Evolutionary conservation across 1,140 invertebrate species (phyloP).

Genomic region (Apis cerana): DNA sequence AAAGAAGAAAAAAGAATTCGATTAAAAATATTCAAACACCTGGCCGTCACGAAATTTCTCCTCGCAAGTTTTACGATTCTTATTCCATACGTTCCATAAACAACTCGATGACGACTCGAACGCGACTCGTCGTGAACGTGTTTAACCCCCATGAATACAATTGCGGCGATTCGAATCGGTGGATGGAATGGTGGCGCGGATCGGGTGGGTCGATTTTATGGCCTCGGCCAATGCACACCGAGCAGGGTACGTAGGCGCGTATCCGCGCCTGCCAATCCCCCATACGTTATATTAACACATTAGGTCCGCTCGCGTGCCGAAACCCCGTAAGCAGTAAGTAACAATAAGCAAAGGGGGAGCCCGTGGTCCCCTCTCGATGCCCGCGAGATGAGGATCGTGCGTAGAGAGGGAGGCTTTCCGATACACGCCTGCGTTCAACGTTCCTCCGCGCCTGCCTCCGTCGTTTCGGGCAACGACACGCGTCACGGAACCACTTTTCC

Average conservation of each 20-base stretch:
- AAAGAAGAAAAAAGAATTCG: too few species aligned
- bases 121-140: background rate
- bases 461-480: slow-evolving; percentile 43
- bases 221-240: slow-evolving; percentile 34
- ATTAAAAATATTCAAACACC: too few species aligned
- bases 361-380: slow-evolving; percentile 51
- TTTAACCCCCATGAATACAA: slow-evolving; percentile 55
- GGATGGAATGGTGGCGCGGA: slow-evolving; percentile 37
- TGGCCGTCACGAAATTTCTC: too few species aligned
- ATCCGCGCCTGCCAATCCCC: slow-evolving; percentile 63
- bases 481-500: slow-evolving; percentile 30
- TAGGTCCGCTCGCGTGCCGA: slow-evolving; percentile 77
- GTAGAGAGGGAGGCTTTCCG: slow-evolving; percentile 4
- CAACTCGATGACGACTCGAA: background rate
- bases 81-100: too few species aligned
- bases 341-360: slow-evolving; percentile 72
- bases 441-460: slow-evolving; percentile 19
- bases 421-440: background rate
- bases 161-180: slow-evolving; percentile 41
- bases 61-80: too few species aligned
- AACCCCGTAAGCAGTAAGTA: slow-evolving; percentile 76
- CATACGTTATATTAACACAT: slow-evolving; percentile 79
- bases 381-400: slow-evolving; percentile 50
- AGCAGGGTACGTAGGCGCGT: slow-evolving; percentile 59
- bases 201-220: slow-evolving; percentile 67